Evolutionary conservation across 2,113 vertebrate species (phyloP).

Genomic region (Bambusicola thoracicus): DNA sequence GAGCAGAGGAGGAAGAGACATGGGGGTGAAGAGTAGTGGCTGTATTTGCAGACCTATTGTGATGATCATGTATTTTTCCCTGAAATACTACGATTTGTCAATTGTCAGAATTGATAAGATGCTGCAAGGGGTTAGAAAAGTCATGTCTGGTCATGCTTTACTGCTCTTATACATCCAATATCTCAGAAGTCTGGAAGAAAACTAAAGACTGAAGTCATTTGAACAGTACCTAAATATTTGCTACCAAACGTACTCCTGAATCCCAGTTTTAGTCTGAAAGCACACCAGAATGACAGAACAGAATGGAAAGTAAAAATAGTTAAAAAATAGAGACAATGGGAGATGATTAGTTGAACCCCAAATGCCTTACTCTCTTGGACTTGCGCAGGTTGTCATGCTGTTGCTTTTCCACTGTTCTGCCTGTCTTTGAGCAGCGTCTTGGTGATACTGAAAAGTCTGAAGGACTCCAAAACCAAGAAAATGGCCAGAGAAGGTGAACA

Average conservation of each 20-base stretch:
- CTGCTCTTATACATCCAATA: neutral
- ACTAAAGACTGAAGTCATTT: neutral
- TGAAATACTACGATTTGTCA: neutral
- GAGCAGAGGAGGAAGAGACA: neutral
- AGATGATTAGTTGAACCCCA: neutral
- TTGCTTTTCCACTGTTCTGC: neutral
- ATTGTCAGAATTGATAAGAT: neutral
- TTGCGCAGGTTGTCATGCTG: neutral
- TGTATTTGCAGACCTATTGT: neutral
- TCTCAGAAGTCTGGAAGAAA: neutral
- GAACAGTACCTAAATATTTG: neutral
- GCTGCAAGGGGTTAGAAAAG: neutral
- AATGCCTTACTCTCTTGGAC: neutral
- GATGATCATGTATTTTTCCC: neutral
- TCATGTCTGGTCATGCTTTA: neutral
- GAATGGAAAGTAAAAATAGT: neutral
- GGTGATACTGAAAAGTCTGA: neutral
- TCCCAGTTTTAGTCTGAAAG: neutral
- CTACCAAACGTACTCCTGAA: neutral
- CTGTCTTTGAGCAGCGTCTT: neutral
- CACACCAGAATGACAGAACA: neutral
- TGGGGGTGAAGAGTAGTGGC: neutral
- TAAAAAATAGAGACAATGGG: neutral
- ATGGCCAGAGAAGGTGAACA: neutral
- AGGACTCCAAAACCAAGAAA: neutral